A percentile compares a stretch with the other conserved stretches of the same genome.
Evolutionary conservation across 2,797 vertebrate genomes (phyloP).

Genomic region (Danio aesculapii): DNA sequence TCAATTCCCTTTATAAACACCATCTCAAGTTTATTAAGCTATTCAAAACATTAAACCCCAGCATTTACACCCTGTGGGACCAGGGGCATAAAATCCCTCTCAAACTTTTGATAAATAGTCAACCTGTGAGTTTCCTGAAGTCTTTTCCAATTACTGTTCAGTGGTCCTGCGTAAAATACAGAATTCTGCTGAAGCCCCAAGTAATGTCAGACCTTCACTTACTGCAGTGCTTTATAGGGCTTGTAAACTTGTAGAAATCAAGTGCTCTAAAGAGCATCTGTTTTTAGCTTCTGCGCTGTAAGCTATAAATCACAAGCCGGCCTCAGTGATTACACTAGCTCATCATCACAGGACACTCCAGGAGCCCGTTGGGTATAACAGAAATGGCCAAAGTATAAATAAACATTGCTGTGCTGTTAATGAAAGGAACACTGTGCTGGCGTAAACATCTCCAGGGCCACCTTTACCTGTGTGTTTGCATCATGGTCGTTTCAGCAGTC

Average conservation of each 20-base stretch:
- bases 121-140: slow-evolving; percentile 22
- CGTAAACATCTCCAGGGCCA: slow-evolving; percentile 8
- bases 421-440: slow-evolving; percentile 37
- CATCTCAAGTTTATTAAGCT: neutral
- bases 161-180: neutral
- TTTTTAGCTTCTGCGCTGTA: slow-evolving; percentile 37
- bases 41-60: neutral
- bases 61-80: neutral
- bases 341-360: slow-evolving; percentile 42
- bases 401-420: slow-evolving; percentile 34
- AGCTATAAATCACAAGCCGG: slow-evolving; percentile 43
- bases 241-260: slow-evolving; percentile 40
- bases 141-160: slow-evolving; percentile 23
- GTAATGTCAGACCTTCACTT: slow-evolving; percentile 37
- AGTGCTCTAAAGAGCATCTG: slow-evolving; percentile 39
- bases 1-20: neutral
- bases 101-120: slow-evolving; percentile 20
- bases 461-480: neutral
- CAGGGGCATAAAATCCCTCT: neutral
- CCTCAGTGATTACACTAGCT: slow-evolving; percentile 28
- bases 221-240: slow-evolving; percentile 4
- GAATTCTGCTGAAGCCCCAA: slow-evolving; percentile 3
- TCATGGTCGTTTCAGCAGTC: neutral
- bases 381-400: slow-evolving; percentile 38
- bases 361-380: slow-evolving; percentile 23